phyloP scores from a whole-genome alignment of 2,113 vertebrate species.

The Rhabdornis inornatus region DNA sequence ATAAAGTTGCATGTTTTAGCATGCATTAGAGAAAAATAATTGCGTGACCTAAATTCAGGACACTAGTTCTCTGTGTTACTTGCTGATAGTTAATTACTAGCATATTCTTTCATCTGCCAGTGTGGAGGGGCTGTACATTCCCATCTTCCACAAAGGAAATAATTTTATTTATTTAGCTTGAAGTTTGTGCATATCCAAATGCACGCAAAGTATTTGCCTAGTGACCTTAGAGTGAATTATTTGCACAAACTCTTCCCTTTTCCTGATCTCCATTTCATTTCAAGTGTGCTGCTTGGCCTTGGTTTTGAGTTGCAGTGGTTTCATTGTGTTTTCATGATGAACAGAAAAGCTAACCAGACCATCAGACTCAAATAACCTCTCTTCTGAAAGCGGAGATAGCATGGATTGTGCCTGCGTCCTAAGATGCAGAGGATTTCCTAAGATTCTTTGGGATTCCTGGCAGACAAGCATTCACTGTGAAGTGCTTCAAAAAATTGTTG shows the following conservation, averaged over 20 bases:
- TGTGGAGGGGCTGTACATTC: not conserved
- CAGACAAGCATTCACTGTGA: not conserved
- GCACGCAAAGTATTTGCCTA: not conserved
- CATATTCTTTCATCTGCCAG: not conserved
- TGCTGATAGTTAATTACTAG: not conserved
- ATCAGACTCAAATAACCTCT: not conserved
- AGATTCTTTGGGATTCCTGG: slow-evolving; percentile 21
- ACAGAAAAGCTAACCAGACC: not conserved
- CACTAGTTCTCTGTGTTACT: not conserved
- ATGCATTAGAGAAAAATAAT: not conserved
- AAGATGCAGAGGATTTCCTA: slow-evolving; percentile 55
- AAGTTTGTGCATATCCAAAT: not conserved
- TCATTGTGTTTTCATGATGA: not conserved
- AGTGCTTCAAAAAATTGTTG: slow-evolving; percentile 35
- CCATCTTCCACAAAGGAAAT: not conserved
- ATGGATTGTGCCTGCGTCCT: not conserved
- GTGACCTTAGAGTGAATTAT: not conserved
- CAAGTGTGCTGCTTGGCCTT: not conserved
- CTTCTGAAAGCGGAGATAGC: not conserved
- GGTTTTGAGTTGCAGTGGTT: not conserved
- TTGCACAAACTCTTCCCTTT: not conserved
- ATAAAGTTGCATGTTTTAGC: not conserved
- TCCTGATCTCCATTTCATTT: not conserved
- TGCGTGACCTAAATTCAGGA: not conserved
- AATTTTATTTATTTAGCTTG: not conserved